Percentiles rank a stretch among this genome's conserved stretches.
Conservation (phyloP, 2,888 invertebrate species). For the Xiphydria camelus region DNA sequence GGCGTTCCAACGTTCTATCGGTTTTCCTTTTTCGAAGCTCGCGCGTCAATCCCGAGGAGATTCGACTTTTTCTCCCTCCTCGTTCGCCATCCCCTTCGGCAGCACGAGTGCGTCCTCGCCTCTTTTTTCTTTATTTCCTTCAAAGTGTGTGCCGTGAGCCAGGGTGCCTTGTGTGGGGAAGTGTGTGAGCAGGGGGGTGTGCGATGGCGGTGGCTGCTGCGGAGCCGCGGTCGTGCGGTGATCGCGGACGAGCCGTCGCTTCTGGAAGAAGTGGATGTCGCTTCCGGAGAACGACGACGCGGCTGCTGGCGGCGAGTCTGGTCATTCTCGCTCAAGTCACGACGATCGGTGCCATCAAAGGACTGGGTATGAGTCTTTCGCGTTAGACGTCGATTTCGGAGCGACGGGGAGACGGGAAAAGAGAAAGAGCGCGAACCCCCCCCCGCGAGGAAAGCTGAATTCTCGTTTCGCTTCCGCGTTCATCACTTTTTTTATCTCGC, state of each 20-base stretch:
- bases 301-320: conserved; percentile 13
- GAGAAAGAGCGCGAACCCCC: too few species aligned
- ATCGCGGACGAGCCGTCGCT: conserved; percentile 41
- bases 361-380: conserved; percentile 25
- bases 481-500: too few species aligned
- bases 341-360: conserved; percentile 25
- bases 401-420: too few species aligned
- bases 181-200: conserved; percentile 33
- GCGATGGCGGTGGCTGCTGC: conserved; percentile 51
- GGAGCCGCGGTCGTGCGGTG: conserved; percentile 46
- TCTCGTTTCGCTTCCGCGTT: too few species aligned
- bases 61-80: not conserved
- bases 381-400: too few species aligned
- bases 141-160: conserved; percentile 1
- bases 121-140: conserved; percentile 1
- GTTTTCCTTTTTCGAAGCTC: not conserved
- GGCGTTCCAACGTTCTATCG: not conserved
- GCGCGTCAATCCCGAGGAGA: not conserved
- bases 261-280: conserved; percentile 34
- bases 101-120: not conserved
- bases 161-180: conserved; percentile 14
- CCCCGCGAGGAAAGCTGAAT: too few species aligned
- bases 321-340: conserved; percentile 17
- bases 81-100: not conserved
- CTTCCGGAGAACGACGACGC: conserved; percentile 16